These are phyloP conservation scores for Thera britannica DNA, from an alignment of 2,888 invertebrate genomes.

Conservation along the genomic window DNA sequence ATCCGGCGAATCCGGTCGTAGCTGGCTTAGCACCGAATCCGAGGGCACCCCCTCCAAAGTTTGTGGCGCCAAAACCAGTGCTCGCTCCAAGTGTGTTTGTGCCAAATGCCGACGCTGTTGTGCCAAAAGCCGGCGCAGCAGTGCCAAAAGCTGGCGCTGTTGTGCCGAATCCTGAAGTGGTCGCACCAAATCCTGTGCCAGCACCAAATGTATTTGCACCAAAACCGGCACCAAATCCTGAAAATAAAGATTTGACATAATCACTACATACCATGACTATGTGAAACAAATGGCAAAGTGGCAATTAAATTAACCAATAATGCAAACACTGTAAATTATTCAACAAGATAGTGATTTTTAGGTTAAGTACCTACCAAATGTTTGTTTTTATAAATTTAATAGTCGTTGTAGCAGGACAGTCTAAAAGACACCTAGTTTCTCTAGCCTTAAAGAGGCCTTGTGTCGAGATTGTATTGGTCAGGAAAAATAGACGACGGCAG, in stretches of 20 bases:
- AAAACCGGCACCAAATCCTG: slow-evolving; percentile 64
- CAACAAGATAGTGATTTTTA: too few species aligned
- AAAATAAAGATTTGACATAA: not conserved
- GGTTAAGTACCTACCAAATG: too few species aligned
- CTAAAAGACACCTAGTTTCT: too few species aligned
- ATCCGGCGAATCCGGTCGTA: slow-evolving; percentile 77
- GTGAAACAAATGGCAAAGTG: too few species aligned
- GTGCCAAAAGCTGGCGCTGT: slow-evolving; percentile 51
- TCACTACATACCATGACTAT: too few species aligned
- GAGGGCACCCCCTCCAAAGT: slow-evolving; percentile 69
- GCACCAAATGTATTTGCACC: slow-evolving; percentile 38
- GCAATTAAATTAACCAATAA: too few species aligned
- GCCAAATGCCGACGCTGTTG: slow-evolving; percentile 60
- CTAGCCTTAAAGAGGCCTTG: too few species aligned
- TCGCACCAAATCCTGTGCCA: slow-evolving; percentile 52
- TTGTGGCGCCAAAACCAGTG: slow-evolving; percentile 63
- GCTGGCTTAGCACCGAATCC: slow-evolving; percentile 78
- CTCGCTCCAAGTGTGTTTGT: slow-evolving; percentile 57
- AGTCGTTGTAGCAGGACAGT: too few species aligned
- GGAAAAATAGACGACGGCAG: too few species aligned
- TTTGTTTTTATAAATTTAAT: too few species aligned
- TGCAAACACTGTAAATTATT: too few species aligned
- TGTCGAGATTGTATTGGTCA: too few species aligned
- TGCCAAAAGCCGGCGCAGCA: slow-evolving; percentile 55
- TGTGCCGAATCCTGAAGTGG: slow-evolving; percentile 40